Conservation (phyloP, 1,140 invertebrate species). For the Euwallacea similis region DNA sequence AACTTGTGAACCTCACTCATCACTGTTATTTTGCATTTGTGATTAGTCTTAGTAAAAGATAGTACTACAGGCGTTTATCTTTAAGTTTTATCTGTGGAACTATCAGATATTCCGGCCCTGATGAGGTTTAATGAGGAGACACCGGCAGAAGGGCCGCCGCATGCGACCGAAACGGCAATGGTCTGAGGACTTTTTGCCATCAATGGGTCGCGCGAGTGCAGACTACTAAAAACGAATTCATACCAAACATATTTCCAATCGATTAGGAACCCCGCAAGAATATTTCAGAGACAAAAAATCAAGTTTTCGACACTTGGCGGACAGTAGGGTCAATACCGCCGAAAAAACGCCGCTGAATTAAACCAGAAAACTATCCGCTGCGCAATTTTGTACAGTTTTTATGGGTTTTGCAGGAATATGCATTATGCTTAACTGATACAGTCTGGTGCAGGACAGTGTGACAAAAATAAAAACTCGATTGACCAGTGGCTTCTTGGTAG, state of each 20-base stretch:
- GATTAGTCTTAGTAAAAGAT: no score
- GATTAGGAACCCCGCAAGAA: constrained; percentile 20
- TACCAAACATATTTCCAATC: constrained; percentile 19
- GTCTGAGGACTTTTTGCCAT: constrained; percentile 15
- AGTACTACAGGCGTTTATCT: no score
- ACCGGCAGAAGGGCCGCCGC: constrained; percentile 26
- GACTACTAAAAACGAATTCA: constrained; percentile 25
- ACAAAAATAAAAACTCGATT: constrained; percentile 38
- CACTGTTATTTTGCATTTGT: no score
- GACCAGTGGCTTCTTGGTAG: constrained; percentile 25
- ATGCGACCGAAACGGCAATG: constrained; percentile 26
- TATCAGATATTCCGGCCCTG: constrained; percentile 10
- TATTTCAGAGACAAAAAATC: constrained; percentile 20
- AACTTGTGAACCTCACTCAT: no score
- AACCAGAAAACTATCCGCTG: no score
- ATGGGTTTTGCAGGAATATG: no score
- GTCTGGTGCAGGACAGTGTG: constrained; percentile 29
- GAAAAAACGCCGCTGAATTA: no score
- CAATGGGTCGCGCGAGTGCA: constrained; percentile 22
- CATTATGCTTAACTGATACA: background rate
- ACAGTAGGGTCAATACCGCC: no score
- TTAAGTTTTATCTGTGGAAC: no score
- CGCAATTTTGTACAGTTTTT: no score
- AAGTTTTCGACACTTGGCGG: constrained; percentile 24
- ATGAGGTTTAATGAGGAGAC: constrained; percentile 17